Evolutionary conservation across 2,888 invertebrate species (phyloP).

Genomic region (Octodonta nipae): DNA sequence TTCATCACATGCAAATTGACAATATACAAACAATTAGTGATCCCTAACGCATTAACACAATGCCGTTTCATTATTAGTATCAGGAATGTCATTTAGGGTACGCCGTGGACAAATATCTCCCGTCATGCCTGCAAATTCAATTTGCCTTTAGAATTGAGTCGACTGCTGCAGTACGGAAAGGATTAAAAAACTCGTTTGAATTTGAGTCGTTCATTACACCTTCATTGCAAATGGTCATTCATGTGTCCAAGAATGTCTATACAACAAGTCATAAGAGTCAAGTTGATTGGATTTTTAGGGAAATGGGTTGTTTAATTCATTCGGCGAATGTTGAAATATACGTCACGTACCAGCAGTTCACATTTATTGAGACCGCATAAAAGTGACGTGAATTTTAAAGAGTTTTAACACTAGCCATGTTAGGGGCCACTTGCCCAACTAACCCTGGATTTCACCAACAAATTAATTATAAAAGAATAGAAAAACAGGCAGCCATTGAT

Average conservation of each 20-base stretch:
- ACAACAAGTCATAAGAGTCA: conserved; percentile 19
- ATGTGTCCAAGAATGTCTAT: conserved; percentile 21
- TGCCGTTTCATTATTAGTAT: conserved; percentile 35
- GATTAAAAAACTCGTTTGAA: conserved; percentile 27
- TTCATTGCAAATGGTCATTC: conserved; percentile 21
- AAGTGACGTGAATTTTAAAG: no score
- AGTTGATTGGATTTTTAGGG: conserved; percentile 14
- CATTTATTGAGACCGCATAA: no score
- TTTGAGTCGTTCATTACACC: conserved; percentile 27
- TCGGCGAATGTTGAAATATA: no score
- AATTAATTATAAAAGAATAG: no score
- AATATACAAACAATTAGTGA: conserved; percentile 37
- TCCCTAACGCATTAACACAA: conserved; percentile 34
- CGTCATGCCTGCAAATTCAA: conserved; percentile 33
- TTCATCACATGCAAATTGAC: conserved; percentile 36
- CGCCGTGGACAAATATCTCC: conserved; percentile 30
- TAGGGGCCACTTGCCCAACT: no score
- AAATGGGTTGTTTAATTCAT: conserved; percentile 2
- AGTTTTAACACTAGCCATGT: no score
- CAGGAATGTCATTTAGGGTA: conserved; percentile 34
- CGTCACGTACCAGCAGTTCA: no score
- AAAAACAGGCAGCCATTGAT: no score
- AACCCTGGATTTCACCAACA: no score
- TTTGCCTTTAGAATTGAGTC: conserved; percentile 28
- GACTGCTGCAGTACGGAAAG: conserved; percentile 21